Evolutionary conservation across 2,113 vertebrate genomes (phyloP).

Genomic region (Phoenicopterus ruber): DNA sequence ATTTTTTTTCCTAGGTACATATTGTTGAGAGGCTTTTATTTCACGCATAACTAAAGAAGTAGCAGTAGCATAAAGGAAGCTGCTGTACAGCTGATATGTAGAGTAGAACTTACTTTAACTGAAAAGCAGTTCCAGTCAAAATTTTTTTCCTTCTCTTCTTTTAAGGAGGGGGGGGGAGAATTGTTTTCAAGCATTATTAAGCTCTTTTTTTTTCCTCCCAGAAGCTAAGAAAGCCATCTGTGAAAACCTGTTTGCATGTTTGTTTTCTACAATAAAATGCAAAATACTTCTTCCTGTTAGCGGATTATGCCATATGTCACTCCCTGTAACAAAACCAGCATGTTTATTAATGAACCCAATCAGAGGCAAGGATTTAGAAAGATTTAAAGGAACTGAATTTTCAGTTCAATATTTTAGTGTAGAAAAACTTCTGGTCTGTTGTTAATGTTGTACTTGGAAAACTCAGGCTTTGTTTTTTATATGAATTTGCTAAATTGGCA

Average conservation of each 20-base stretch:
- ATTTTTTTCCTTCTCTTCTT: slow-evolving; percentile 31
- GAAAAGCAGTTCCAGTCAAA: slow-evolving; percentile 49
- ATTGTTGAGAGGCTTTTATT: slow-evolving; percentile 29
- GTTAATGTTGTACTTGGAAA: slow-evolving; percentile 67
- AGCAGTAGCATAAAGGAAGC: neutral
- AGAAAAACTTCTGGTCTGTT: slow-evolving; percentile 66
- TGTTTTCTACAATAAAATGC: slow-evolving; percentile 98
- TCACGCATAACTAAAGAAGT: neutral
- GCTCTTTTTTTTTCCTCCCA: slow-evolving; percentile 74
- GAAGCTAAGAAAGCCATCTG: slow-evolving; percentile 93
- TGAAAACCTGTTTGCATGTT: slow-evolving; percentile 98
- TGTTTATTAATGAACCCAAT: slow-evolving; percentile 98
- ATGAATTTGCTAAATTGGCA: slow-evolving; percentile 71
- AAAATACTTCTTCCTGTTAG: slow-evolving; percentile 97
- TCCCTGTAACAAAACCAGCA: slow-evolving; percentile 89
- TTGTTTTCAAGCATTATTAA: slow-evolving; percentile 80
- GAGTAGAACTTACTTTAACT: slow-evolving; percentile 66
- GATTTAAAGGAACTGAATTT: slow-evolving; percentile 74
- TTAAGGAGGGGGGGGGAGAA: slow-evolving; percentile 12
- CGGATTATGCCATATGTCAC: slow-evolving; percentile 96
- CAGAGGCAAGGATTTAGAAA: slow-evolving; percentile 84
- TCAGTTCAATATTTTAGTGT: slow-evolving; percentile 68
- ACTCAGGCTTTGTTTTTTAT: slow-evolving; percentile 65
- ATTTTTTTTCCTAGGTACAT: neutral
- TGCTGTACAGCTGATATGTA: slow-evolving; percentile 14